phyloP scores from a whole-genome alignment of 2,888 invertebrate species.

The Acanthacorydalis orientalis region DNA sequence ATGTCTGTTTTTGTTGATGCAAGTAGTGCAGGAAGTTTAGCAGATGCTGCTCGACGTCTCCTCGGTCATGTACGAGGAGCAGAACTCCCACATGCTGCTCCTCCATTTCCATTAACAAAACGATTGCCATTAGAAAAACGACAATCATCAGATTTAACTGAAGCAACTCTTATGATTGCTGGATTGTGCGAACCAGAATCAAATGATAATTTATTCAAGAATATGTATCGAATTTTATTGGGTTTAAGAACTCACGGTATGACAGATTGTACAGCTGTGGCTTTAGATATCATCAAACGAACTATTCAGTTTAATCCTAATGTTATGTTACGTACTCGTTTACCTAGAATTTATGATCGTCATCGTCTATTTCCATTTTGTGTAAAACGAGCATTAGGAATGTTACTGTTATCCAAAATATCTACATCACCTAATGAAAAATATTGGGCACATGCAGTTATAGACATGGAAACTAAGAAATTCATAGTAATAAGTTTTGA shows the following conservation, averaged over 20 bases:
- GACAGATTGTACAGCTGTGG: not conserved
- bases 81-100: not conserved
- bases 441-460: conserved; percentile 42
- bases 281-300: not conserved
- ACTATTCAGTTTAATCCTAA: not conserved
- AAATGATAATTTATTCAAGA: not conserved
- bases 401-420: conserved; percentile 36
- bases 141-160: conserved; percentile 8
- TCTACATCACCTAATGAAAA: conserved; percentile 36
- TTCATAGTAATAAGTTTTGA: conserved; percentile 46
- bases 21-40: not conserved
- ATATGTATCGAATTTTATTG: not conserved
- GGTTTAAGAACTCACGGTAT: not conserved
- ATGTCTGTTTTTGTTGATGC: not conserved
- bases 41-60: conserved; percentile 2
- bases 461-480: conserved; percentile 33
- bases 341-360: conserved; percentile 9
- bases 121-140: conserved; percentile 8
- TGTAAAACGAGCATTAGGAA: conserved; percentile 41
- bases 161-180: not conserved
- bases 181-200: not conserved
- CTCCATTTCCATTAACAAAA: not conserved
- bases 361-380: conserved; percentile 42
- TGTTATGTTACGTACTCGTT: conserved; percentile 15
- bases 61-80: conserved; percentile 1